Percentiles rank a stretch among this genome's conserved stretches.
Evolutionary conservation across 2,888 invertebrate species (phyloP).

Genomic region (Eupithecia vulgata): DNA sequence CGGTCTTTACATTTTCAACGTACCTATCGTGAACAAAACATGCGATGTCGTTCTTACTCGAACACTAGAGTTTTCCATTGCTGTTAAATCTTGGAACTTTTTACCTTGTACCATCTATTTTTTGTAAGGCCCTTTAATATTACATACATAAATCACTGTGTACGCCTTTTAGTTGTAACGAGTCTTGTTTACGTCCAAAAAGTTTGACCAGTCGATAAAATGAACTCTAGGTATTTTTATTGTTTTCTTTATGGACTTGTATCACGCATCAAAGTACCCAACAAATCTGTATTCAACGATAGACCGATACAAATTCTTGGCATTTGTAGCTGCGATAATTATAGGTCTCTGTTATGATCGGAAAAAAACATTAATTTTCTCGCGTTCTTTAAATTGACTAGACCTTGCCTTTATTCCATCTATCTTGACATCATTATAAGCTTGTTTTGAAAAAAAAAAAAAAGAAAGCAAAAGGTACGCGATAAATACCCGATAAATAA

Average conservation of each 20-base stretch:
- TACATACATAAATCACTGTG: not conserved
- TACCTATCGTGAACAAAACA: not conserved
- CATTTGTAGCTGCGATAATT: conserved; percentile 24
- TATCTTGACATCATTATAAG: conserved; percentile 5
- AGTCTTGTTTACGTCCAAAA: conserved; percentile 11
- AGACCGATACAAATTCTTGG: conserved; percentile 23
- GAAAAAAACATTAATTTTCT: conserved; percentile 8
- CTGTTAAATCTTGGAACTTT: not conserved
- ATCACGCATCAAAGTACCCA: conserved; percentile 30
- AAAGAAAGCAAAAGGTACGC: too few species aligned
- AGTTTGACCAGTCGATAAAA: conserved; percentile 17
- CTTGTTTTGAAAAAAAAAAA: conserved; percentile 7
- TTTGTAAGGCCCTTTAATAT: not conserved
- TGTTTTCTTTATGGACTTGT: conserved; percentile 27
- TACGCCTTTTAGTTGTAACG: conserved; percentile 22
- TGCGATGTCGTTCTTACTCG: not conserved
- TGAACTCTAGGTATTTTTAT: conserved; percentile 20
- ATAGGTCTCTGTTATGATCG: conserved; percentile 1
- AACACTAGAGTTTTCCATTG: not conserved
- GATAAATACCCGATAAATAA: too few species aligned
- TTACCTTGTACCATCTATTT: not conserved
- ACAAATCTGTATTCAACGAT: conserved; percentile 8
- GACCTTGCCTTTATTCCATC: not conserved
- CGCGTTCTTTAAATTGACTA: not conserved
- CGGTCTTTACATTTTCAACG: conserved; percentile 8